phyloP scores from a whole-genome alignment of 2,797 vertebrate species.

The Rhinoraja longicauda region DNA sequence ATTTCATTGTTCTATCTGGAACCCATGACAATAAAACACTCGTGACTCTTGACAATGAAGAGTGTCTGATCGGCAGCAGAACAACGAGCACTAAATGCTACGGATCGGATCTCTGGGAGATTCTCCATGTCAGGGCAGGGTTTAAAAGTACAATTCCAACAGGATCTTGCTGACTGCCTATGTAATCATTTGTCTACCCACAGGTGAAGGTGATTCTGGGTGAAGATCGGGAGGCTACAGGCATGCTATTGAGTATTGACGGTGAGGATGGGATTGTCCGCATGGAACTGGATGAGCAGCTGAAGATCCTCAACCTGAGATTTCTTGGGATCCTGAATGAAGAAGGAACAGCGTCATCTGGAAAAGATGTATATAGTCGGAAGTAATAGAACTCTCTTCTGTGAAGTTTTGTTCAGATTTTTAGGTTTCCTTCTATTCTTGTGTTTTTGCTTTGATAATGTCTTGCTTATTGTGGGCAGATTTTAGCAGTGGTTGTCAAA shows the following conservation, averaged over 20 bases:
- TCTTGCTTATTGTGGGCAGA: conserved; percentile 27
- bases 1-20: too few species aligned
- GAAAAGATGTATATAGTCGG: conserved; percentile 29
- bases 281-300: conserved; percentile 83
- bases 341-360: conserved; percentile 4
- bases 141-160: too few species aligned
- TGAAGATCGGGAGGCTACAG: conserved; percentile 82
- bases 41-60: too few species aligned
- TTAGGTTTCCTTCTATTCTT: neutral
- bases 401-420: conserved; percentile 31
- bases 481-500: conserved; percentile 1
- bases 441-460: conserved; percentile 30
- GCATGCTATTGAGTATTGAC: conserved; percentile 81
- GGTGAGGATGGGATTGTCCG: conserved; percentile 88
- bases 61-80: too few species aligned
- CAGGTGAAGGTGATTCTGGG: conserved; percentile 91
- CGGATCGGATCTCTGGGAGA: too few species aligned
- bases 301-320: conserved; percentile 88
- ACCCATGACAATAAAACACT: too few species aligned
- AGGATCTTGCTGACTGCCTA: neutral
- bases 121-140: too few species aligned
- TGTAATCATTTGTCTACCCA: neutral
- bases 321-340: conserved; percentile 68
- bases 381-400: conserved; percentile 26
- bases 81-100: too few species aligned